Conservation (phyloP, 2,888 invertebrate species). For the Pammene aurita region DNA sequence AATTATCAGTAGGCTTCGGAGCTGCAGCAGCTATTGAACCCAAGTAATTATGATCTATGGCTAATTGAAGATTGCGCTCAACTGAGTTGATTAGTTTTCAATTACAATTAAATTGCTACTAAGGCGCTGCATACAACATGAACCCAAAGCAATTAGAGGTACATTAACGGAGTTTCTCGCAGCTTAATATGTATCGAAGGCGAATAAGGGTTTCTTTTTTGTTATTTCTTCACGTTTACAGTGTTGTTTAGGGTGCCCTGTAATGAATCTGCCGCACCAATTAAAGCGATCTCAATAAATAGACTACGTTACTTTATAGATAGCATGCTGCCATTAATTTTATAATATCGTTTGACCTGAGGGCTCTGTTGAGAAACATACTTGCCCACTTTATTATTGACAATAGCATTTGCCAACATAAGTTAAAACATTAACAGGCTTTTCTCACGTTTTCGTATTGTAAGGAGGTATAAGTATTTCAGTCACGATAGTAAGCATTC, state of each 20-base stretch:
- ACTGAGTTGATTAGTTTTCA: constrained; percentile 63
- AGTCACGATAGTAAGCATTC: background rate
- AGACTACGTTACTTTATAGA: constrained; percentile 11
- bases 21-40: constrained; percentile 47
- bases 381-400: constrained; percentile 19
- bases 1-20: constrained; percentile 46
- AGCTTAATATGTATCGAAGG: constrained; percentile 50
- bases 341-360: constrained; percentile 30
- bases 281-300: constrained; percentile 34
- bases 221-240: constrained; percentile 40
- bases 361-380: constrained; percentile 33
- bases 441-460: constrained; percentile 1
- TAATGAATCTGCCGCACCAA: constrained; percentile 36
- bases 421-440: background rate
- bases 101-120: constrained; percentile 66
- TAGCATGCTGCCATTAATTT: constrained; percentile 33
- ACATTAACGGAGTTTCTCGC: constrained; percentile 55
- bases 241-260: constrained; percentile 20
- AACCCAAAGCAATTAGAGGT: constrained; percentile 58
- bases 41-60: constrained; percentile 58
- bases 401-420: constrained; percentile 1
- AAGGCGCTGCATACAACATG: constrained; percentile 53
- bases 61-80: constrained; percentile 61
- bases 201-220: constrained; percentile 46
- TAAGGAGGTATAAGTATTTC: background rate